These are phyloP conservation scores for Pocillopora meandrina DNA, from an alignment of 92 coral and sea anemone species.

Conservation along the genomic window DNA sequence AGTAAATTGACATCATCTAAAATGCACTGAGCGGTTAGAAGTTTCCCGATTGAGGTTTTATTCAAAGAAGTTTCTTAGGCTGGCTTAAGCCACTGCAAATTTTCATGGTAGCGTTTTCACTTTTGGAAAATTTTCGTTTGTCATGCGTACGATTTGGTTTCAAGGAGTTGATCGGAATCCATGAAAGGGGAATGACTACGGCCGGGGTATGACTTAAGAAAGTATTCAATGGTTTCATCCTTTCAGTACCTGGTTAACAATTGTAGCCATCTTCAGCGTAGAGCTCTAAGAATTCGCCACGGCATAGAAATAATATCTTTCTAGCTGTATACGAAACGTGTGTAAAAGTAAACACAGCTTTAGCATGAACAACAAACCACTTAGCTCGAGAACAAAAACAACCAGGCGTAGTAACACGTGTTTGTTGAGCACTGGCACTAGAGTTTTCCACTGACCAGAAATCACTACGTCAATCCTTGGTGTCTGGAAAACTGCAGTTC, in stretches of 20 bases:
- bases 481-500: too few species aligned
- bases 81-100: too few species aligned
- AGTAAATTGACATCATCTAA: too few species aligned
- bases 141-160: background rate
- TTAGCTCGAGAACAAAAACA: background rate
- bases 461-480: too few species aligned
- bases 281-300: too few species aligned
- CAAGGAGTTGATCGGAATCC: background rate
- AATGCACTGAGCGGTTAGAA: too few species aligned
- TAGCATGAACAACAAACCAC: background rate
- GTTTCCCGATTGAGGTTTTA: too few species aligned
- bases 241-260: slow-evolving; percentile 58
- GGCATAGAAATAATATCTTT: too few species aligned
- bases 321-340: background rate
- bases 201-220: background rate
- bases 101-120: too few species aligned
- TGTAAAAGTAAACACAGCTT: background rate
- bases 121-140: too few species aligned
- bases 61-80: too few species aligned
- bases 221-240: background rate
- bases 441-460: too few species aligned
- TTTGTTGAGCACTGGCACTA: slow-evolving; percentile 7
- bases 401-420: background rate
- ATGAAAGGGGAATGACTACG: background rate
- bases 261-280: slow-evolving; percentile 51